phyloP scores from a whole-genome alignment of 2,113 vertebrate species.

The Arizona elegans region DNA sequence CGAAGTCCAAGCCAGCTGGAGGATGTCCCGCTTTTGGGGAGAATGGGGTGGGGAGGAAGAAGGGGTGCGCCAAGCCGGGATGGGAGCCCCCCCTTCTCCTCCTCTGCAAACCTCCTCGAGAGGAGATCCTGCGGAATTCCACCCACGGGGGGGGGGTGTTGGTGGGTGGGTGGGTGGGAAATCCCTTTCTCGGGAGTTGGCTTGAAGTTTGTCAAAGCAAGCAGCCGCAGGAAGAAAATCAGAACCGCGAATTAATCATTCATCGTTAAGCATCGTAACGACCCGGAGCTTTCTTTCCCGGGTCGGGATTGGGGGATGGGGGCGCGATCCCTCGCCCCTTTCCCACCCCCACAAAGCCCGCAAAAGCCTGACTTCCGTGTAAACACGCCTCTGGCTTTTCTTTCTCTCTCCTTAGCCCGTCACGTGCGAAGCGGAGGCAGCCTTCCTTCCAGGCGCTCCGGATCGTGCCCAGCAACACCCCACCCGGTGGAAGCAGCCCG shows the following conservation, averaged over 20 bases:
- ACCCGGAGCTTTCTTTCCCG: background rate
- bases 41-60: accelerated
- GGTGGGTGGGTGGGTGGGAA: too few relatives aligned
- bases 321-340: background rate
- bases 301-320: background rate
- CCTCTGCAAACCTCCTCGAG: background rate
- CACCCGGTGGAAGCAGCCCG: background rate
- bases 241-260: background rate
- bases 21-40: background rate
- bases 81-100: too few relatives aligned
- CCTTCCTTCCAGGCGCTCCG: background rate
- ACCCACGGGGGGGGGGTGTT: too few relatives aligned
- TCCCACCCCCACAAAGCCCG: background rate
- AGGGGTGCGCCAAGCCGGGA: background rate
- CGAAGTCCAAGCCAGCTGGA: background rate
- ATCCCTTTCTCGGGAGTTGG: background rate
- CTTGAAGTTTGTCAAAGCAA: background rate
- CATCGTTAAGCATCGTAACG: accelerated
- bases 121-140: background rate
- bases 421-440: background rate
- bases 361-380: background rate
- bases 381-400: background rate
- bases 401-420: background rate
- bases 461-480: background rate
- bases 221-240: background rate